Evolutionary conservation across 2,113 vertebrate species (phyloP).

Genomic region (Oncorhynchus clarkii): DNA sequence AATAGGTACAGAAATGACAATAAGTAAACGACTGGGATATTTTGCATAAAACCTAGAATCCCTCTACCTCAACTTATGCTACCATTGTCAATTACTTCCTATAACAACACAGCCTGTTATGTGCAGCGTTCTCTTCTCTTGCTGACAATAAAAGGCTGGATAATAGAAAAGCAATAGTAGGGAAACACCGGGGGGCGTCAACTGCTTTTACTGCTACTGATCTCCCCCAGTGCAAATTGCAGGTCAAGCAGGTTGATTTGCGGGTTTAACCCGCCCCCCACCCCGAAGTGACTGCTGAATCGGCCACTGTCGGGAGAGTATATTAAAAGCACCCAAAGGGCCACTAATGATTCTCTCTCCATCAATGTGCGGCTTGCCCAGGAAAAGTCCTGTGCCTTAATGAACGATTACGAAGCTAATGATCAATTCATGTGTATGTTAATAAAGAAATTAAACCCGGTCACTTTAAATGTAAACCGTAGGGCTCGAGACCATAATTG

Average conservation of each 20-base stretch:
- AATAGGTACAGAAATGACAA: too few species aligned
- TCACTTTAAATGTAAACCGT: slow-evolving; percentile 62
- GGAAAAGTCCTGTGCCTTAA: slow-evolving; percentile 67
- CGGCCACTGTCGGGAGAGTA: slow-evolving; percentile 57
- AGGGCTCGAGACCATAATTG: slow-evolving; percentile 59
- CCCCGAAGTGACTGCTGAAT: slow-evolving; percentile 51
- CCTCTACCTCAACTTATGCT: not conserved
- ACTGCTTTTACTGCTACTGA: slow-evolving; percentile 52
- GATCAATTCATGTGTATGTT: slow-evolving; percentile 74
- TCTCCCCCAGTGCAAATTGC: slow-evolving; percentile 61
- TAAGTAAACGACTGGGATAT: too few species aligned
- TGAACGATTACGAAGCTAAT: slow-evolving; percentile 68
- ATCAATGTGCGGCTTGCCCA: slow-evolving; percentile 64
- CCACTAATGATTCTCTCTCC: slow-evolving; percentile 68
- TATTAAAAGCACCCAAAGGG: slow-evolving; percentile 72
- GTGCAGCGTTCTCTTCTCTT: not conserved
- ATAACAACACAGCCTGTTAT: not conserved
- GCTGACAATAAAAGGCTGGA: slow-evolving; percentile 15
- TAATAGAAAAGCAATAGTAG: slow-evolving; percentile 27
- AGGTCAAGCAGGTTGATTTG: slow-evolving; percentile 70
- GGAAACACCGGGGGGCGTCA: slow-evolving; percentile 1
- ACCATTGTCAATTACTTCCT: not conserved
- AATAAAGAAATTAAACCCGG: slow-evolving; percentile 67
- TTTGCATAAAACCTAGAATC: too few species aligned
- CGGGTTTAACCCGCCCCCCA: slow-evolving; percentile 53